Conservation (phyloP, 2,797 vertebrate genomes). For the Ctenopoma kingsleyae region DNA sequence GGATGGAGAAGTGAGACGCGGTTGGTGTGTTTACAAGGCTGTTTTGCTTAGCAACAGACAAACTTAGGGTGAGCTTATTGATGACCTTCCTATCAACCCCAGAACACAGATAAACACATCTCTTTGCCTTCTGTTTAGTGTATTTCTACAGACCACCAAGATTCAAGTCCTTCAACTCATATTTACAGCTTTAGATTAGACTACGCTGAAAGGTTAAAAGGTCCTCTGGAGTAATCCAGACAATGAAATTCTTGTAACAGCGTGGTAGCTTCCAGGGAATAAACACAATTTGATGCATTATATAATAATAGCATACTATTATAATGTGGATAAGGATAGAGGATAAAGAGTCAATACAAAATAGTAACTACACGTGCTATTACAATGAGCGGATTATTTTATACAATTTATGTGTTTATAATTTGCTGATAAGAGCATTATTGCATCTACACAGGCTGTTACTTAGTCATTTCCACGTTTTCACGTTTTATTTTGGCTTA, state of each 20-base stretch:
- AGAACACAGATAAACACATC: conserved; percentile 21
- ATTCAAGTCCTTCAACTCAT: no score
- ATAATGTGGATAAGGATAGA: neutral
- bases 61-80: conserved; percentile 29
- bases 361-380: no score
- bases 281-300: neutral
- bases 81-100: conserved; percentile 30
- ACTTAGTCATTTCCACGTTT: neutral
- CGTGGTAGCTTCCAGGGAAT: neutral
- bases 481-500: no score
- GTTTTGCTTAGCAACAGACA: conserved; percentile 58
- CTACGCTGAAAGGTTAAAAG: neutral
- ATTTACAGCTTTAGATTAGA: no score
- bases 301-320: neutral
- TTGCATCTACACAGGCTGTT: no score
- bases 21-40: conserved; percentile 63
- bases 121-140: conserved; percentile 3
- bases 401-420: neutral
- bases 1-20: conserved; percentile 67
- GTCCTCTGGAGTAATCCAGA: neutral
- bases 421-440: neutral
- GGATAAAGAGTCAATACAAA: no score
- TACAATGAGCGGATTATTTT: neutral
- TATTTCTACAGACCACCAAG: conserved; percentile 27
- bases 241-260: neutral